Evolutionary conservation across 1,140 invertebrate genomes (phyloP).

Genomic region (Drosophila simulans): DNA sequence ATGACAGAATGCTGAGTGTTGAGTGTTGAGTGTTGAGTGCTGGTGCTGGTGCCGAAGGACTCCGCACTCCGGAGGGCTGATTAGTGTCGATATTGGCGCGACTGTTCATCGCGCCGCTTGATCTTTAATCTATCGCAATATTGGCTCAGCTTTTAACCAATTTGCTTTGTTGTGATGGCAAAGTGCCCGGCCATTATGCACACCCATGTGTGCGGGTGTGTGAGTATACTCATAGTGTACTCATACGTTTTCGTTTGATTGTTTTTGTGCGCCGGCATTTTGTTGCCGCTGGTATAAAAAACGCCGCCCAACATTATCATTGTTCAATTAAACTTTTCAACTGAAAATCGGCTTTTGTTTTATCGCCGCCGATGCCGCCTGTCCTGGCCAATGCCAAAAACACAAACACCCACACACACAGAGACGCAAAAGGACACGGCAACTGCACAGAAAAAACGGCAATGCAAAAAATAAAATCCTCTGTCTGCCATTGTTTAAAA

Average conservation of each 20-base stretch:
- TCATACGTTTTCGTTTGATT: slow-evolving; percentile 44
- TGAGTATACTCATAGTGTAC: slow-evolving; percentile 47
- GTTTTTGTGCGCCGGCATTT: slow-evolving; percentile 56
- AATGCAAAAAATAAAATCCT: slow-evolving; percentile 39
- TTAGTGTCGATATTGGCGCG: slow-evolving; percentile 30
- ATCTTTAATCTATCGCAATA: slow-evolving; percentile 49
- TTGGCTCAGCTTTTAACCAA: slow-evolving; percentile 52
- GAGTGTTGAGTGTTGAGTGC: background rate
- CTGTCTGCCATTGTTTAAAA: slow-evolving; percentile 50
- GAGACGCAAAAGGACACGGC: slow-evolving; percentile 51
- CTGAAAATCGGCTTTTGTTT: slow-evolving; percentile 82
- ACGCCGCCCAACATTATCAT: slow-evolving; percentile 68
- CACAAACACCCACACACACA: slow-evolving; percentile 58
- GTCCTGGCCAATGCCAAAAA: slow-evolving; percentile 72
- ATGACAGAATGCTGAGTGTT: slow-evolving; percentile 50
- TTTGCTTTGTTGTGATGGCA: slow-evolving; percentile 55
- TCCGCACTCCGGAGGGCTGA: slow-evolving; percentile 13
- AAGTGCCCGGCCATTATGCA: slow-evolving; percentile 46
- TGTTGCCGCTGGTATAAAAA: slow-evolving; percentile 38
- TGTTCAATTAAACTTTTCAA: slow-evolving; percentile 83
- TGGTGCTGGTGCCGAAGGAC: slow-evolving; percentile 1
- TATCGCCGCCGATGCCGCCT: slow-evolving; percentile 49
- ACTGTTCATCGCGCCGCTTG: slow-evolving; percentile 12
- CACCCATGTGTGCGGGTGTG: slow-evolving; percentile 14
- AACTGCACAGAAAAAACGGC: slow-evolving; percentile 24